Percentiles rank a stretch among this genome's conserved stretches.
These are phyloP conservation scores for Botia almorhae DNA, from an alignment of 2,797 vertebrate species.

Conservation along the genomic window DNA sequence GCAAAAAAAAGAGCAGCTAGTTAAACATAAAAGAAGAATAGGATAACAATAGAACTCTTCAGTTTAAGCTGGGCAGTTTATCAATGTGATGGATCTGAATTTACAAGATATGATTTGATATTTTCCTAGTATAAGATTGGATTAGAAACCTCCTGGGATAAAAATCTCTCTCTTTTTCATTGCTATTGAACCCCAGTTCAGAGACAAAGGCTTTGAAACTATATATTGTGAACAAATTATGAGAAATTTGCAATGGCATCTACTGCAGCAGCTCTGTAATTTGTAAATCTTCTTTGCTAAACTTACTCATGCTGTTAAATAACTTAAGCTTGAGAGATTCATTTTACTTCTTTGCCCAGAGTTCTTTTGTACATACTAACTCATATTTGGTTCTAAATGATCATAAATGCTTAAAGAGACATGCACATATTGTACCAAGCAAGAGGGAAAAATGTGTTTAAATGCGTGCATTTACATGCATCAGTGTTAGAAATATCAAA, in stretches of 20 bases:
- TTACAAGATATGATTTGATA: background rate
- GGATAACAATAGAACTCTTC: background rate
- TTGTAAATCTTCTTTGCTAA: slow-evolving; percentile 25
- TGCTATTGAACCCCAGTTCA: slow-evolving; percentile 2
- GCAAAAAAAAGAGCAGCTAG: background rate
- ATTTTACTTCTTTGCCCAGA: slow-evolving; percentile 34
- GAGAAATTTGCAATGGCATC: slow-evolving; percentile 16
- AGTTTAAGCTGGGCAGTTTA: background rate
- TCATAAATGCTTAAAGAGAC: slow-evolving; percentile 25
- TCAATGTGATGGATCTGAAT: slow-evolving; percentile 1
- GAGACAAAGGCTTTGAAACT: background rate
- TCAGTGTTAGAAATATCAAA: slow-evolving; percentile 34
- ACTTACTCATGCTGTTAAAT: slow-evolving; percentile 38
- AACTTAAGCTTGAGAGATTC: slow-evolving; percentile 19
- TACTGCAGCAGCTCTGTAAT: slow-evolving; percentile 27
- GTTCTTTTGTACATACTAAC: slow-evolving; percentile 23
- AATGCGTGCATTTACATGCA: slow-evolving; percentile 1
- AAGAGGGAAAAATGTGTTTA: background rate
- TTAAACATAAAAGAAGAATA: background rate
- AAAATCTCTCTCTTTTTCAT: background rate
- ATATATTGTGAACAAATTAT: background rate
- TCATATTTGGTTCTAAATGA: slow-evolving; percentile 37
- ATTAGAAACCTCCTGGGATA: background rate
- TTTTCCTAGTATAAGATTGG: background rate
- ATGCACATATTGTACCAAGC: background rate